phyloP scores from a whole-genome alignment of 2,113 vertebrate species.

The Microcebus ravelobensis region DNA sequence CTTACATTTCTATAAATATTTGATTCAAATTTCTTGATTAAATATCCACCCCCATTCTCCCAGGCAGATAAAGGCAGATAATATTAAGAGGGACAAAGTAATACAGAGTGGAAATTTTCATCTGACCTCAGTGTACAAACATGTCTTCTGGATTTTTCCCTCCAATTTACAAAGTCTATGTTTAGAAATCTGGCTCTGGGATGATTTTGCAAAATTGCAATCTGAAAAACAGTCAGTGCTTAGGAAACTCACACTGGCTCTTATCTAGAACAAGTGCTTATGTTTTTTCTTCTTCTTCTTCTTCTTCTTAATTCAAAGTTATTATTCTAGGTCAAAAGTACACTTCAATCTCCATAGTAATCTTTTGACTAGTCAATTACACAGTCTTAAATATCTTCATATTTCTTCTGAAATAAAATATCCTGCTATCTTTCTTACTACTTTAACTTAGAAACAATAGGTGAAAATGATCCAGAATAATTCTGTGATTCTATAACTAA shows the following conservation, averaged over 20 bases:
- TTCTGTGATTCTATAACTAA: neutral
- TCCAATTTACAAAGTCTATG: constrained; percentile 61
- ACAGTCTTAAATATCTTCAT: constrained; percentile 1
- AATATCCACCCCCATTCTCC: neutral
- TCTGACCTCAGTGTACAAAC: constrained; percentile 51
- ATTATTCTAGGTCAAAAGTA: constrained; percentile 44
- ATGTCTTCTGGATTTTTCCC: constrained; percentile 61
- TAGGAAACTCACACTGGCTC: neutral
- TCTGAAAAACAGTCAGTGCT: constrained; percentile 66
- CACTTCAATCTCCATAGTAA: neutral
- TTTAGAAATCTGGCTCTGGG: constrained; percentile 63
- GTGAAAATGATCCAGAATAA: neutral
- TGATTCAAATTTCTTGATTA: constrained; percentile 48
- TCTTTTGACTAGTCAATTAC: neutral
- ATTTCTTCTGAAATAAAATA: constrained; percentile 23
- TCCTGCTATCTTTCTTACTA: constrained; percentile 35
- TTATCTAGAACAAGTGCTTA: constrained; percentile 51
- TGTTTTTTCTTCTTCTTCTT: neutral
- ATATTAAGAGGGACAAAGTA: neutral
- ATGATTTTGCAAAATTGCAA: constrained; percentile 49
- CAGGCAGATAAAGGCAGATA: constrained; percentile 17
- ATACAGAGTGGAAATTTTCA: constrained; percentile 71
- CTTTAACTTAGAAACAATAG: neutral
- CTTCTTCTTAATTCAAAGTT: neutral
- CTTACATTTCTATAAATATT: constrained; percentile 53